A percentile compares a stretch with the other conserved stretches of the same genome.
phyloP scores from a whole-genome alignment of 2,888 invertebrate genomes.

The Stenoptilia bipunctidactyla region DNA sequence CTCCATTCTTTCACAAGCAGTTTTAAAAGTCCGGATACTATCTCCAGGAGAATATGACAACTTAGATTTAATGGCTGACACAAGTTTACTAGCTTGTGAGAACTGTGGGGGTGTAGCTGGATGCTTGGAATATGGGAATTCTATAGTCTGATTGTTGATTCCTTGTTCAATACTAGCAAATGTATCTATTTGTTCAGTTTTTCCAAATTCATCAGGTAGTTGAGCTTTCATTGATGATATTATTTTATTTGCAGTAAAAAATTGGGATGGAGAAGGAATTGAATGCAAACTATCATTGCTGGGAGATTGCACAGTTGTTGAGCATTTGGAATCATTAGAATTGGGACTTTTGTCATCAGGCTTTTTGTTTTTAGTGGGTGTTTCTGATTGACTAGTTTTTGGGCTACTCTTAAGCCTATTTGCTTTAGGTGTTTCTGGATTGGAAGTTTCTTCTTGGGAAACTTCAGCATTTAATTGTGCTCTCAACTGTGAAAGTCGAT shows the following conservation, averaged over 20 bases:
- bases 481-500: slow-evolving; percentile 36
- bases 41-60: slow-evolving; percentile 34
- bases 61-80: slow-evolving; percentile 58
- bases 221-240: slow-evolving; percentile 62
- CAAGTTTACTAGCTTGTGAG: slow-evolving; percentile 53
- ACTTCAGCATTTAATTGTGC: slow-evolving; percentile 30
- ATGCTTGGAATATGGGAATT: slow-evolving; percentile 54
- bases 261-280: slow-evolving; percentile 51
- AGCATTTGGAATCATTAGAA: slow-evolving; percentile 30
- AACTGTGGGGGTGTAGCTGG: slow-evolving; percentile 60
- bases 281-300: slow-evolving; percentile 46
- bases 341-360: slow-evolving; percentile 31
- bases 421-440: slow-evolving; percentile 17
- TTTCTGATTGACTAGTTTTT: slow-evolving; percentile 22
- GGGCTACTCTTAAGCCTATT: slow-evolving; percentile 23
- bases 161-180: slow-evolving; percentile 60
- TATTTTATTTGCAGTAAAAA: slow-evolving; percentile 58
- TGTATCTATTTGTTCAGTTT: slow-evolving; percentile 43
- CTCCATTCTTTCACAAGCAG: slow-evolving; percentile 43
- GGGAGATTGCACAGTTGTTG: slow-evolving; percentile 33
- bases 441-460: neutral
- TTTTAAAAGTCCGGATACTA: slow-evolving; percentile 21
- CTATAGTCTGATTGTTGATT: slow-evolving; percentile 50
- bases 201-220: slow-evolving; percentile 46
- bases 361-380: slow-evolving; percentile 21